A percentile compares a stretch with the other conserved stretches of the same genome.
Evolutionary conservation across 2,797 vertebrate genomes (phyloP).

Genomic region (Aplochiton taeniatus): DNA sequence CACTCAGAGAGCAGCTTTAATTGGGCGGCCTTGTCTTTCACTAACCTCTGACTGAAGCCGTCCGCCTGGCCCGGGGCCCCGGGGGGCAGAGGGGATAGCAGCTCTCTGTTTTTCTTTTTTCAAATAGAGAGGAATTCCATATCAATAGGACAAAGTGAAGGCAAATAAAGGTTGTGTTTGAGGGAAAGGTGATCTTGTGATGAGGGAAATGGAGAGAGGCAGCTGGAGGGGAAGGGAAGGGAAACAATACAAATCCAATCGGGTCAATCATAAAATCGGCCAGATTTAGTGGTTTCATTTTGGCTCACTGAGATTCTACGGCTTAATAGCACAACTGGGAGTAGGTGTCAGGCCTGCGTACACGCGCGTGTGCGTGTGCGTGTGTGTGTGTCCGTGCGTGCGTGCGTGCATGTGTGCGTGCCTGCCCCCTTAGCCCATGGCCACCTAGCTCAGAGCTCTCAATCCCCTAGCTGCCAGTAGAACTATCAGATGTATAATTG

Average conservation of each 20-base stretch:
- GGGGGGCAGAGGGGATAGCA: too few species aligned
- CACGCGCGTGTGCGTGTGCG: too few species aligned
- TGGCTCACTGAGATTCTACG: conserved; percentile 72
- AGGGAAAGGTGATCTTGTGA: conserved; percentile 64
- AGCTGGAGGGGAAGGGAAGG: not conserved
- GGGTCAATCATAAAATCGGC: conserved; percentile 79
- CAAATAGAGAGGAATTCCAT: too few species aligned
- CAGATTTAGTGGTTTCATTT: conserved; percentile 80
- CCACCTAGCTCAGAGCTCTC: conserved; percentile 10
- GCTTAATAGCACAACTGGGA: conserved; percentile 77
- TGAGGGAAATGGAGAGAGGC: conserved; percentile 38
- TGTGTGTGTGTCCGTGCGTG: too few species aligned
- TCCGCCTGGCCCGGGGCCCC: too few species aligned
- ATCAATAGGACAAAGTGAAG: conserved; percentile 19
- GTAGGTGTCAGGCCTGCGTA: not conserved
- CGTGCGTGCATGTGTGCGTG: too few species aligned
- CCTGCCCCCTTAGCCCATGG: conserved; percentile 58
- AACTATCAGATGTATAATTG: conserved; percentile 69
- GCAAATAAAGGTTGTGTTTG: conserved; percentile 32
- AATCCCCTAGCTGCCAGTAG: conserved; percentile 62
- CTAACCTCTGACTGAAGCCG: too few species aligned
- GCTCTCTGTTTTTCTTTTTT: not conserved
- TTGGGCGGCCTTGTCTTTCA: too few species aligned
- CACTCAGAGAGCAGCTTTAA: conserved; percentile 16
- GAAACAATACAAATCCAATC: conserved; percentile 78